phyloP scores from a whole-genome alignment of 2,113 vertebrate species.

The Siniperca chuatsi region DNA sequence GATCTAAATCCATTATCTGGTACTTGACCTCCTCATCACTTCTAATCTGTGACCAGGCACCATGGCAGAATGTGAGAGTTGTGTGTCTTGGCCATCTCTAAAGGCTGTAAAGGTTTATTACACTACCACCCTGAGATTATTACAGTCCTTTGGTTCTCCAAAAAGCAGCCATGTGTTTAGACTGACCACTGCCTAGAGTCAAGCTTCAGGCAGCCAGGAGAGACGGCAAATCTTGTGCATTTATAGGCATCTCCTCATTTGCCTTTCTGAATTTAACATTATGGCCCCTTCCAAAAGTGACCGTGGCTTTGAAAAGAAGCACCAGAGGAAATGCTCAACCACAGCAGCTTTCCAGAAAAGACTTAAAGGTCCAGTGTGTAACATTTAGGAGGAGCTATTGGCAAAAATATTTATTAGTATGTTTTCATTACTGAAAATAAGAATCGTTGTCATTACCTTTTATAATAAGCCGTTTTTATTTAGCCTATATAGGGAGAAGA shows the following conservation, averaged over 20 bases:
- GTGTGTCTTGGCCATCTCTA: conserved; percentile 41
- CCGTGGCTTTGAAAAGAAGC: conserved; percentile 31
- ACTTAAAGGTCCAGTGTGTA: no score
- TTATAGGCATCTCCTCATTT: conserved; percentile 52
- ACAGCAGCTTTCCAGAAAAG: conserved; percentile 23
- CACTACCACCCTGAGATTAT: conserved; percentile 62
- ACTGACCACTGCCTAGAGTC: conserved; percentile 53
- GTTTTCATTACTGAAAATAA: no score
- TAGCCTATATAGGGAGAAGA: no score
- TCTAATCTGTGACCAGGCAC: conserved; percentile 43
- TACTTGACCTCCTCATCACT: conserved; percentile 54
- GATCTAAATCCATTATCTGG: conserved; percentile 55
- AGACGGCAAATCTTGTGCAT: conserved; percentile 15
- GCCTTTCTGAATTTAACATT: conserved; percentile 39
- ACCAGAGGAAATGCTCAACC: conserved; percentile 23
- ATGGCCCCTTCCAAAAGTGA: conserved; percentile 27
- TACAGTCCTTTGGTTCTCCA: conserved; percentile 53
- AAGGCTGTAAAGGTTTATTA: conserved; percentile 35
- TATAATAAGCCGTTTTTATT: no score
- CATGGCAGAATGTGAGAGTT: conserved; percentile 25
- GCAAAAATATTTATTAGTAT: no score
- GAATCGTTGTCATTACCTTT: no score
- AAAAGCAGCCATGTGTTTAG: conserved; percentile 57
- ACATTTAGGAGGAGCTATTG: no score
- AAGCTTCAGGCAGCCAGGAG: conserved; percentile 2